A percentile compares a stretch with the other conserved stretches of the same genome.
Evolutionary conservation across 2,888 invertebrate species (phyloP).

Genomic region (Xanthia icteritia): DNA sequence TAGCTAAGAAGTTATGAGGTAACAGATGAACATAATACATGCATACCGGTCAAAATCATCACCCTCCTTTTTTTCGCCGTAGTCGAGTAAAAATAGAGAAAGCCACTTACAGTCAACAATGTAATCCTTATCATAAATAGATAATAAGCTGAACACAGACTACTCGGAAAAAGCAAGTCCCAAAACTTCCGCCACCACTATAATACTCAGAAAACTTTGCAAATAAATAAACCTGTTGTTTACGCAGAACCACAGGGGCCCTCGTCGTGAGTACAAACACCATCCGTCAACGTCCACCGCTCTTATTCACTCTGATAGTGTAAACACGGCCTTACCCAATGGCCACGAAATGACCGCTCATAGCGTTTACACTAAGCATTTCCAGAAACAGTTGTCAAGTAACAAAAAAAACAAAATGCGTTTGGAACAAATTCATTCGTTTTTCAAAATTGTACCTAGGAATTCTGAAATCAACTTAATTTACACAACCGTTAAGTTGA

Average conservation of each 20-base stretch:
- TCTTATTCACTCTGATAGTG: constrained; percentile 77
- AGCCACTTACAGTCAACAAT: constrained; percentile 18
- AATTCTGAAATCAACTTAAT: neutral
- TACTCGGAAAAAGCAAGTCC: constrained; percentile 37
- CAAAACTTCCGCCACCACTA: constrained; percentile 49
- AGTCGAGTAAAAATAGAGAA: neutral
- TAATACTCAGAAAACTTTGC: constrained; percentile 66
- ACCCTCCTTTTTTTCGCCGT: too few species aligned
- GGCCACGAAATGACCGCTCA: constrained; percentile 25
- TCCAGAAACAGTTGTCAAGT: neutral
- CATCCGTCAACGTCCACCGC: constrained; percentile 80
- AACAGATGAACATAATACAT: too few species aligned
- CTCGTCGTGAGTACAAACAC: constrained; percentile 74
- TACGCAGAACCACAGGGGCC: constrained; percentile 58
- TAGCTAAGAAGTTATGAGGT: too few species aligned
- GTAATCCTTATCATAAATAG: constrained; percentile 37
- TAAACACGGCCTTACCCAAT: constrained; percentile 72
- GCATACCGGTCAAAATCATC: too few species aligned
- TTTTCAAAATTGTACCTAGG: neutral
- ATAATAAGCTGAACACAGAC: constrained; percentile 36
- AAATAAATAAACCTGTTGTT: constrained; percentile 74
- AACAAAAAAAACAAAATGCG: neutral
- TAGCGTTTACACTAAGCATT: neutral
- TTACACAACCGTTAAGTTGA: neutral
- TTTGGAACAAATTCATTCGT: neutral